Conservation (phyloP, 2,113 vertebrate genomes). For the Naja naja region DNA sequence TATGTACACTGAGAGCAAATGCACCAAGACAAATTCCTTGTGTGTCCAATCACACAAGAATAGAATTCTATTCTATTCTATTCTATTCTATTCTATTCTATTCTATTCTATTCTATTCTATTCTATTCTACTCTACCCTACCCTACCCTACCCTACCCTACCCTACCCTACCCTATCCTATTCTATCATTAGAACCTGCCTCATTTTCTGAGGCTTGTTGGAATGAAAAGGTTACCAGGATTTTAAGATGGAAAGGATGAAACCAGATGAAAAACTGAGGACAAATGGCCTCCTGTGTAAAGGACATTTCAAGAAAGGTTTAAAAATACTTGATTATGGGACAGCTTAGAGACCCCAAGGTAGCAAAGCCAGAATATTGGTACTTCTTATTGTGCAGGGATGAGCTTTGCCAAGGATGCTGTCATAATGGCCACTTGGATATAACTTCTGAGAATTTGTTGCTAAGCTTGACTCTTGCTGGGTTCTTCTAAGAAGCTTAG, state of each 20-base stretch:
- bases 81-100: no score
- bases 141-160: no score
- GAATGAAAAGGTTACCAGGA: background rate
- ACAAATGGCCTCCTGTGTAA: background rate
- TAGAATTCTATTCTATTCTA: no score
- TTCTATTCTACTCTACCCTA: no score
- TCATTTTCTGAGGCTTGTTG: background rate
- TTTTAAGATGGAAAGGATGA: background rate
- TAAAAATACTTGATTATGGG: background rate
- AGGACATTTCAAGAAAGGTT: background rate
- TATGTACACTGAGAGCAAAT: no score
- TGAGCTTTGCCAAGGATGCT: slow-evolving; percentile 2
- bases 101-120: no score
- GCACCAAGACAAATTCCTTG: no score
- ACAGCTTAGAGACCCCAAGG: slow-evolving; percentile 7
- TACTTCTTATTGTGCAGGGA: slow-evolving; percentile 5
- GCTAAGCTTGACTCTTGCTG: rapidly evolving
- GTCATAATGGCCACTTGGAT: slow-evolving; percentile 31
- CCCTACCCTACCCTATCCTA: no score
- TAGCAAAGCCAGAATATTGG: slow-evolving; percentile 4
- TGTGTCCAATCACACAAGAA: no score
- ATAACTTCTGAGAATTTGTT: background rate
- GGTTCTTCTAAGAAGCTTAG: rapidly evolving
- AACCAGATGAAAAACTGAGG: background rate
- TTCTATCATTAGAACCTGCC: background rate